Conservation (phyloP, 1,140 invertebrate genomes). For the Muscidifurax raptorellus region DNA sequence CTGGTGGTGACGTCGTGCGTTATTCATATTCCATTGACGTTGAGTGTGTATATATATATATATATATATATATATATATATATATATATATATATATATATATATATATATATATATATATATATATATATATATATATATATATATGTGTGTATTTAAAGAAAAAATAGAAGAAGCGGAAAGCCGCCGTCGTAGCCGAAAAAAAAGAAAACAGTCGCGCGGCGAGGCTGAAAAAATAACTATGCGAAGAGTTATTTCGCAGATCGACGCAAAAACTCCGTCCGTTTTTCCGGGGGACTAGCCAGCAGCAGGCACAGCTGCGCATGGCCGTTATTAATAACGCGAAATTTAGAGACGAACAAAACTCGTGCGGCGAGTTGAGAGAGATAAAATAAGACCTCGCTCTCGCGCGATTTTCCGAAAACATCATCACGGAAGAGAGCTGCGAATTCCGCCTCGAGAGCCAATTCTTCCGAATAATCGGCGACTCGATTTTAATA, state of each 20-base stretch:
- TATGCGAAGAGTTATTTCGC: neutral
- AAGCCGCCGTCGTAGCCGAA: too few species aligned
- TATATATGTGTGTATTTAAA: neutral
- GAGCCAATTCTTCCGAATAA: conserved; percentile 9
- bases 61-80: too few species aligned
- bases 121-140: neutral
- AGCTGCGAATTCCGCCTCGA: conserved; percentile 6
- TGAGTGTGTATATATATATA: neutral
- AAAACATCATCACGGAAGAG: conserved; percentile 55
- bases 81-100: too few species aligned
- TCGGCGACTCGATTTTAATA: neutral
- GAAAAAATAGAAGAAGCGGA: neutral
- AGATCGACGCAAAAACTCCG: conserved; percentile 42
- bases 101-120: too few species aligned
- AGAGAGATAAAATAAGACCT: conserved; percentile 51
- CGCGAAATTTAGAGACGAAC: conserved; percentile 39
- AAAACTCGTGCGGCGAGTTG: conserved; percentile 21
- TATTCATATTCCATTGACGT: neutral
- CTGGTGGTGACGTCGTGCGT: neutral
- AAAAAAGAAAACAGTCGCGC: neutral
- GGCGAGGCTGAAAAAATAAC: conserved; percentile 5
- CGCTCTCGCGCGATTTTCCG: conserved; percentile 35
- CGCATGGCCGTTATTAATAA: conserved; percentile 48
- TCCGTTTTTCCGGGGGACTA: conserved; percentile 22
- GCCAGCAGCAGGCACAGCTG: neutral